phyloP scores from a whole-genome alignment of 2,113 vertebrate genomes.

The Epinephelus lanceolatus region DNA sequence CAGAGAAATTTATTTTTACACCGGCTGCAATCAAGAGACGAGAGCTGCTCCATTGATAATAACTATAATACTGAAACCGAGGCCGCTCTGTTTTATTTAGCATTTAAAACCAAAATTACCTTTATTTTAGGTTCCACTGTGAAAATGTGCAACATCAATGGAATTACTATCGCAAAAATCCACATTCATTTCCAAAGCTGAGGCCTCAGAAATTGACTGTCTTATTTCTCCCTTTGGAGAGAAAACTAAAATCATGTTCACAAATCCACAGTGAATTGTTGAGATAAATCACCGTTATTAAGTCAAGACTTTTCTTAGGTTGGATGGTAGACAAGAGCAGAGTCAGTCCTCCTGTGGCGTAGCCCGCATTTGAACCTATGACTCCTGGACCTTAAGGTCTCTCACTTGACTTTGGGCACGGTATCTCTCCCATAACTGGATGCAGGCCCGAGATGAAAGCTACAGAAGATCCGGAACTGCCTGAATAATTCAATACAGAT shows the following conservation, averaged over 20 bases:
- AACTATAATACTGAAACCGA: constrained; percentile 27
- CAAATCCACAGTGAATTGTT: constrained; percentile 41
- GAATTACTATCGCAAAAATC: constrained; percentile 7
- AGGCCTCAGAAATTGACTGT: not conserved
- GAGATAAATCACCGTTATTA: constrained; percentile 56
- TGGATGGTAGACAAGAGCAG: constrained; percentile 18
- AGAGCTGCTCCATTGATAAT: constrained; percentile 39
- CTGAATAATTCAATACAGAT: constrained; percentile 83
- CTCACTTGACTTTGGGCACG: constrained; percentile 64
- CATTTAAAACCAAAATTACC: constrained; percentile 17
- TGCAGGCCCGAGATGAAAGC: constrained; percentile 81
- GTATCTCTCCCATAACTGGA: constrained; percentile 72
- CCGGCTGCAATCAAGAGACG: constrained; percentile 23
- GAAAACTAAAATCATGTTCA: constrained; percentile 50
- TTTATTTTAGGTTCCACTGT: constrained; percentile 13
- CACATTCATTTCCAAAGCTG: not conserved
- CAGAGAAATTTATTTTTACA: constrained; percentile 35
- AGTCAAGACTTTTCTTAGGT: constrained; percentile 34
- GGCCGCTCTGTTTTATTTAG: constrained; percentile 15
- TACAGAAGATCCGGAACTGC: constrained; percentile 79
- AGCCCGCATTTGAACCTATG: constrained; percentile 75
- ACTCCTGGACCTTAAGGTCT: constrained; percentile 69
- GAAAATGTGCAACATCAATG: not conserved
- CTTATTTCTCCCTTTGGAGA: constrained; percentile 10
- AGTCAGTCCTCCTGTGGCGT: constrained; percentile 34